Percentiles rank a stretch among this genome's conserved stretches.
These are phyloP conservation scores for Leptatherina wallacei DNA, from an alignment of 2,797 vertebrate species.

Conservation along the genomic window DNA sequence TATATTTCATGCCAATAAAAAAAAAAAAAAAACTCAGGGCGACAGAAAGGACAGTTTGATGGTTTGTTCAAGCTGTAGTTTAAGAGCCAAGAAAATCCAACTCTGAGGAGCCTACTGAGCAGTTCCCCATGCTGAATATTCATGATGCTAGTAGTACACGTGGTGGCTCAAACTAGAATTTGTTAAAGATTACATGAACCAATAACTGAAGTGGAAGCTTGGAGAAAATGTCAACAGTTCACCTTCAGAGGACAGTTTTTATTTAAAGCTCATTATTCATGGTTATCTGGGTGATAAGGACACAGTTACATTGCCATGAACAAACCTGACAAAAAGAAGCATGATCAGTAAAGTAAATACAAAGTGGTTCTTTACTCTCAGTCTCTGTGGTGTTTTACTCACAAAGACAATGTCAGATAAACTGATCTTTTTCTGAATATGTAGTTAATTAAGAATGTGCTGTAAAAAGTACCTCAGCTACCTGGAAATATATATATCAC, in stretches of 20 bases:
- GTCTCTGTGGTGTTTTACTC: background rate
- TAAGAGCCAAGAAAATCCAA: conserved; percentile 51
- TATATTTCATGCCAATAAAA: conserved; percentile 64
- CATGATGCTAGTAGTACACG: conserved; percentile 33
- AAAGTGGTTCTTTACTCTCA: background rate
- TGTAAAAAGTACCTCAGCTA: background rate
- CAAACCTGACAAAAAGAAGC: background rate
- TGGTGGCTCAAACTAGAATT: conserved; percentile 35
- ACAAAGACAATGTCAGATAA: conserved; percentile 1
- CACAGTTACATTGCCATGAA: conserved; percentile 24
- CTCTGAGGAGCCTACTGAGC: conserved; percentile 60
- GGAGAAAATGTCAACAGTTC: conserved; percentile 43
- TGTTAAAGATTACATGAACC: conserved; percentile 54
- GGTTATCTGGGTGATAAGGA: conserved; percentile 34
- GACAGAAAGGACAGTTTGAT: conserved; percentile 71
- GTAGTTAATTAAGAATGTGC: background rate
- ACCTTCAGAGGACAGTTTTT: conserved; percentile 56
- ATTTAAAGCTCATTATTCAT: conserved; percentile 30
- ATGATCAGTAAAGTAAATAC: background rate
- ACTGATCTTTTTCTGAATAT: background rate
- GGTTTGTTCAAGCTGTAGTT: conserved; percentile 68
- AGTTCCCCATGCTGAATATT: conserved; percentile 56
- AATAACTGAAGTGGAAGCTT: conserved; percentile 17
- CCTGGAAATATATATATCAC: background rate
- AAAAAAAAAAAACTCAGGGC: conserved; percentile 34